Conservation (phyloP, 2,113 vertebrate genomes). For the Telmatochromis sp. region DNA sequence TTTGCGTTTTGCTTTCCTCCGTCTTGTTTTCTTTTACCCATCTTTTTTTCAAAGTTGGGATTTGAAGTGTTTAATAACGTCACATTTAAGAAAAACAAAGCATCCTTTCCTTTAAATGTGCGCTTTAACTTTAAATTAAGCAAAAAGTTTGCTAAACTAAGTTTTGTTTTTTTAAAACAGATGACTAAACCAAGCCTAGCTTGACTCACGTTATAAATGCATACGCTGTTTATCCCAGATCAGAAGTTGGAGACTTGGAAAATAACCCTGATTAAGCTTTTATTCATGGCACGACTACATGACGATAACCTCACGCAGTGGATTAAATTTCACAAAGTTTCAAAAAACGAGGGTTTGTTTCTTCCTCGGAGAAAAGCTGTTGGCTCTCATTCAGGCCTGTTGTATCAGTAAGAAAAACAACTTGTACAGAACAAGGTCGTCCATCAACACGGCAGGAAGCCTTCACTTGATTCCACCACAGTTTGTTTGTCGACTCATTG, state of each 20-base stretch:
- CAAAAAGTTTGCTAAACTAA: not conserved
- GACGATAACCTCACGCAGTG: not conserved
- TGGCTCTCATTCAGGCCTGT: not conserved
- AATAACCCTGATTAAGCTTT: not conserved
- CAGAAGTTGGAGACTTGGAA: not conserved
- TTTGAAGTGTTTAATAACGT: not conserved
- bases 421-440: not conserved
- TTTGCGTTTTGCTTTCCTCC: not conserved
- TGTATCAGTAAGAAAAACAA: not conserved
- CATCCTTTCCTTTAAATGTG: not conserved
- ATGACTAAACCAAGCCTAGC: not conserved
- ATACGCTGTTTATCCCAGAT: not conserved
- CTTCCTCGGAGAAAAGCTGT: not conserved
- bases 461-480: constrained; percentile 1
- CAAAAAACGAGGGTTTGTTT: not conserved
- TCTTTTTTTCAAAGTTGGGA: not conserved
- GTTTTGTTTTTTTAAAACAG: not conserved
- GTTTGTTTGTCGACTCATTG: constrained; percentile 39
- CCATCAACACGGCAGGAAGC: constrained; percentile 25
- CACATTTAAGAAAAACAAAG: not conserved
- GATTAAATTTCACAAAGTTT: not conserved
- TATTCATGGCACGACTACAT: not conserved
- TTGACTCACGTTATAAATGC: not conserved
- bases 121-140: not conserved
- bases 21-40: not conserved